These are phyloP conservation scores for Squalus acanthias DNA, from an alignment of 2,797 vertebrate genomes.

Conservation along the genomic window DNA sequence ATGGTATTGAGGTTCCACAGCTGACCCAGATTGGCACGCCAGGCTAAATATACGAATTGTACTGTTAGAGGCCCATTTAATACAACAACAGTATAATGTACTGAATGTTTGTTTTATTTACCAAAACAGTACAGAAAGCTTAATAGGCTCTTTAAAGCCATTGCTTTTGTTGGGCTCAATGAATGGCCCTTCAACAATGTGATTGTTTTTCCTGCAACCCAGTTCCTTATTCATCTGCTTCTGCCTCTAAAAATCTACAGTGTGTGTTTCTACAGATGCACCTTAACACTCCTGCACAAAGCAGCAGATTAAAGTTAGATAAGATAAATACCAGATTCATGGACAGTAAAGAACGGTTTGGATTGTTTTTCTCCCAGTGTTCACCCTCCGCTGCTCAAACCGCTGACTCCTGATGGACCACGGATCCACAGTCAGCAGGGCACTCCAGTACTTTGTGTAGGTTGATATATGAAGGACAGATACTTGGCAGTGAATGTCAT, in stretches of 20 bases:
- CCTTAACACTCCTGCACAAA: background rate
- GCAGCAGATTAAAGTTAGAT: background rate
- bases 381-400: background rate
- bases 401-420: background rate
- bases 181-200: constrained; percentile 9
- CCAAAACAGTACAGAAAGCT: background rate
- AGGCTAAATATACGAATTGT: background rate
- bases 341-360: background rate
- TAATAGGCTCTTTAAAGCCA: background rate
- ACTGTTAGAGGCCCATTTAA: background rate
- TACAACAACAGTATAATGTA: background rate
- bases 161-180: background rate
- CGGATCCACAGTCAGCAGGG: background rate
- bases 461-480: too few relatives aligned
- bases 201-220: background rate
- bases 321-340: background rate
- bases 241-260: background rate
- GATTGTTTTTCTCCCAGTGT: background rate
- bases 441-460: background rate
- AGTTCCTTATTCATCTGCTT: background rate
- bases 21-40: background rate
- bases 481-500: background rate
- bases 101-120: background rate
- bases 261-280: background rate
- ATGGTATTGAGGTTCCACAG: background rate